Conservation (phyloP, 30 jellyfish, hydroid and myxozoan species). For the Cassiopea andromeda region DNA sequence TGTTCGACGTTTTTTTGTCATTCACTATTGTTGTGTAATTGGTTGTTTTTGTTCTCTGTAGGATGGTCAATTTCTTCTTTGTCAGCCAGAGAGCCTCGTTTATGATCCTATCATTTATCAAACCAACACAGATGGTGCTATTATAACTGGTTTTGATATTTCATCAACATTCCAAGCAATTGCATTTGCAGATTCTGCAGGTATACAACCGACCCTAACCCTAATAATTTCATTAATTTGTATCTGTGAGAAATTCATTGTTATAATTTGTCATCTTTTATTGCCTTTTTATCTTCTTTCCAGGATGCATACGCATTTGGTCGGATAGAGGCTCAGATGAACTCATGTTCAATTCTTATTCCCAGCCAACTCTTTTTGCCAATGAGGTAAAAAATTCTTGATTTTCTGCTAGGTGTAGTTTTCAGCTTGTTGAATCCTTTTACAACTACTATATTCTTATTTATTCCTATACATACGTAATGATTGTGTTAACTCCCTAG, state of each 20-base stretch:
- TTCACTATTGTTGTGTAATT: neutral
- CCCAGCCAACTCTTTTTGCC: conserved; percentile 90
- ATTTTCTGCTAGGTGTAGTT: no score
- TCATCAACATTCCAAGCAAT: conserved; percentile 87
- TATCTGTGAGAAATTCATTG: no score
- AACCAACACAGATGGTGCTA: conserved; percentile 77
- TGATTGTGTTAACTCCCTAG: no score
- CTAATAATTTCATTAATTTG: no score
- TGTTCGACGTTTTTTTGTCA: no score
- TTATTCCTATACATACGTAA: no score
- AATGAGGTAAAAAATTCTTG: conserved; percentile 70
- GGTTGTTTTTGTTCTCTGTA: neutral
- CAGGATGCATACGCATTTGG: conserved; percentile 96
- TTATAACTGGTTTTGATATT: conserved; percentile 82
- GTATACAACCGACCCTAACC: conserved; percentile 36
- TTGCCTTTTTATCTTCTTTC: neutral
- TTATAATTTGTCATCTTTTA: neutral
- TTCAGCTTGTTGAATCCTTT: no score
- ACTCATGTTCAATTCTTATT: conserved; percentile 73
- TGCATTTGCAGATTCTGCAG: conserved; percentile 94
- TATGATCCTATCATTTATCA: conserved; percentile 82
- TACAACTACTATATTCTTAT: neutral
- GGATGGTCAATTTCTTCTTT: conserved; percentile 92
- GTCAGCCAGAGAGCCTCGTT: conserved; percentile 97
- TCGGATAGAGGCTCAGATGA: conserved; percentile 82